Evolutionary conservation across 2,113 vertebrate species (phyloP), one percentile per base, ranked within the genome.

Genomic region (Oxyruncus cristatus): DNA sequence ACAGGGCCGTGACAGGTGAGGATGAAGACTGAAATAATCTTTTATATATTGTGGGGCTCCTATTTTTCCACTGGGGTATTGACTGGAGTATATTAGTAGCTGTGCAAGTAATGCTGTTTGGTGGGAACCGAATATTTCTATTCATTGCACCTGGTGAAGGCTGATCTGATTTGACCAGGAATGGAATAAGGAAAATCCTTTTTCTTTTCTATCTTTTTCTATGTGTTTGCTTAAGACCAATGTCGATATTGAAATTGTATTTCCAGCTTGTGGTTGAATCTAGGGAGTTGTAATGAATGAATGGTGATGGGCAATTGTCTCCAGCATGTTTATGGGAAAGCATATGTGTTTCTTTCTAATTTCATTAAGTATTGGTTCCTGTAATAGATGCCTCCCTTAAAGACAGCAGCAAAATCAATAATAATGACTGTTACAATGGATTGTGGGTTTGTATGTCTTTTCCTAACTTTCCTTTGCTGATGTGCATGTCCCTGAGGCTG

Each of bases 331-430:
- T 97, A 97, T 96, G 95, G 97, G 95, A 97, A 98, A 96, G 83
- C 86, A 66, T 86, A 21, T 33, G 83, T 49, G 92, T 91, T 88
- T 90, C 95, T 94, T 78, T 63, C 62, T 63, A 78, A 92, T 95
- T 98, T 97, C 84, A 72, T 96, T 92, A 95, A 92, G 68, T 94
- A 96, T 97, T 82, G 95, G 94, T 98, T 97, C 95, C 95, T 97
- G 96, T 97, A 98, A 98, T 70, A 97, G 95, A 97, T 95, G 66
- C 81, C 74, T 97, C 89, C 80, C 95, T 96, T 93, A 96, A 96
- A 97, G 96, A 96, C 95, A 97, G 93, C 86, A 94, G 74, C 37
- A 73, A 94, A 96, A 97, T 98, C 98, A 94, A 98, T 98, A 95
- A 73, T 96, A 97, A 97, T 95, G 97, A 97, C 97, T 95, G 93